phyloP scores from a whole-genome alignment of 2,113 vertebrate genomes.

The Brachyhypopomus gauderio region DNA sequence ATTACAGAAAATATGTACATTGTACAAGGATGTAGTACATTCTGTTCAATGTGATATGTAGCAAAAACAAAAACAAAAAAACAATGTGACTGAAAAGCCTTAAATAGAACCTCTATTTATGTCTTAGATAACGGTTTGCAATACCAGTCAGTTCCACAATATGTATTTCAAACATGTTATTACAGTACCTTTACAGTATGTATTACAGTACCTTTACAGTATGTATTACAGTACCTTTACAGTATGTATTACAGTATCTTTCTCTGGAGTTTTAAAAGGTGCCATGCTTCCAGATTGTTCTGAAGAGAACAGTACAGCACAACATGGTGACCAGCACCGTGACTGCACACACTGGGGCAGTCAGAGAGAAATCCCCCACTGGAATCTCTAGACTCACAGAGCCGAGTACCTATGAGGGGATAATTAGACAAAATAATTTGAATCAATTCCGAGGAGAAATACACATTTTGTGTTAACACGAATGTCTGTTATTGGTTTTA shows the following conservation, averaged over 20 bases:
- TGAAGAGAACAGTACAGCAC: constrained; percentile 77
- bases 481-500: too few relatives aligned
- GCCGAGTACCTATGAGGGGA: constrained; percentile 63
- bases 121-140: too few relatives aligned
- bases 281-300: constrained; percentile 76
- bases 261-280: constrained; percentile 40
- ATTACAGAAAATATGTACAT: neutral
- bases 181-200: too few relatives aligned
- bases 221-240: too few relatives aligned
- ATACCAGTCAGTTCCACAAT: neutral
- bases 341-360: constrained; percentile 72
- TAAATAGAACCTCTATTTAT: too few relatives aligned
- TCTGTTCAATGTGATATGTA: neutral
- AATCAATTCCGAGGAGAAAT: neutral
- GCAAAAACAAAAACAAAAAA: neutral
- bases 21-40: neutral
- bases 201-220: too few relatives aligned
- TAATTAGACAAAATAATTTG: neutral
- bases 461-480: too few relatives aligned
- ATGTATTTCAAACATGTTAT: neutral
- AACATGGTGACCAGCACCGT: constrained; percentile 81
- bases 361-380: constrained; percentile 79
- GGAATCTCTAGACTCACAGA: constrained; percentile 74
- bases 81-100: too few relatives aligned
- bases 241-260: too few relatives aligned